Evolutionary conservation across 23 tunicate genomes (phyloP), one percentile per base, ranked within the genome.

Genomic region (Diplosoma virens): DNA sequence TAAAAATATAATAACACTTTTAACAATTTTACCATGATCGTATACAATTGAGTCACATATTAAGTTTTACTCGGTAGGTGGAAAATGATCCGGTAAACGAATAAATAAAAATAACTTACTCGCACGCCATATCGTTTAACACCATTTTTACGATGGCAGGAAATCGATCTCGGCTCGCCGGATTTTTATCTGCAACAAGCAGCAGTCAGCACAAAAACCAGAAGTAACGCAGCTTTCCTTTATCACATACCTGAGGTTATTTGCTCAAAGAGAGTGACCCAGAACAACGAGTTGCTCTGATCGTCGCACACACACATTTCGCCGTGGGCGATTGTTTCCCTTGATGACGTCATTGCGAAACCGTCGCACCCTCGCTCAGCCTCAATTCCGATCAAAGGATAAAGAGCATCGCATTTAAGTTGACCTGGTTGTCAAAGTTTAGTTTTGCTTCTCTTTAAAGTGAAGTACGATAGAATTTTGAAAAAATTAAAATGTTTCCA

Each of bases 221-320:
- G n/a, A n/a, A n/a, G n/a, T n/a, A n/a, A n/a, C n/a, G n/a, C n/a
- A n/a, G n/a, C n/a, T n/a, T n/a, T n/a, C n/a, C n/a, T n/a, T n/a
- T n/a, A n/a, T n/a, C n/a, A n/a, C 24, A 34, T 67, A 67, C 74
- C 23, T n/a, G 11, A 2, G 3, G 74, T 17, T 11, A 87, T 16
- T 47, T 81, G 75, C 50, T 89, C 82, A 58, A 75, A 77, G 21
- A 89, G 74, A 58, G 75, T 59, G 23, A 89, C 36, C 96, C 88
- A 82, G 46, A 89, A 79, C 37, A 89, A 33, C 7, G 77, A 30
- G 31, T 89, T 67, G 6, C 66, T 71, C 47, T 89, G 88, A 11
- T 82, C 88, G 3, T 82, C 75, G 41, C 96, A 89, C 0, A 82
- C 35, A 48, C 96, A 89, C 80, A 63, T 81, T 25, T 87, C 87